Evolutionary conservation across 1,140 invertebrate genomes (phyloP).

Genomic region (Euwallacea fornicatus): DNA sequence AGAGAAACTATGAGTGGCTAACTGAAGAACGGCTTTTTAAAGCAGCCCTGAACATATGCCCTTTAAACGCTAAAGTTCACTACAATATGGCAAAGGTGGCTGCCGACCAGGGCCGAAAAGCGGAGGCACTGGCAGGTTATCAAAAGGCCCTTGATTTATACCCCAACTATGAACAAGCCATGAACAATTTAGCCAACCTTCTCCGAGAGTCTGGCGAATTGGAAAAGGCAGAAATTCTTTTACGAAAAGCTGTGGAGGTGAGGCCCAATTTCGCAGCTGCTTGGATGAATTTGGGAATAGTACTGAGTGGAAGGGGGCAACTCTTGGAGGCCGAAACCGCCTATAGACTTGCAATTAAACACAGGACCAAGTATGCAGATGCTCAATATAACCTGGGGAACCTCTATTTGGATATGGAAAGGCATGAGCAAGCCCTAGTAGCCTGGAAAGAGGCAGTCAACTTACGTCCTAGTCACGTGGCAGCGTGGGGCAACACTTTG

Average conservation of each 20-base stretch:
- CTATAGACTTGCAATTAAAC: conserved; percentile 75
- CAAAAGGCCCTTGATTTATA: conserved; percentile 61
- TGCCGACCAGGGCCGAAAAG: conserved; percentile 70
- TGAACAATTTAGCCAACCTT: conserved; percentile 96
- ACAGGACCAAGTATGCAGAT: conserved; percentile 83
- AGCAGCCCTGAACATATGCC: conserved; percentile 75
- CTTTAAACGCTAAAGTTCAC: conserved; percentile 92
- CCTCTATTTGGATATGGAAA: conserved; percentile 65
- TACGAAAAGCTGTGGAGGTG: conserved; percentile 68
- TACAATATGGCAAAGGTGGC: conserved; percentile 92
- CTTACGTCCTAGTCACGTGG: conserved; percentile 74
- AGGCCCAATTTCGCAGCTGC: conserved; percentile 89
- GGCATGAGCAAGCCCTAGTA: conserved; percentile 58
- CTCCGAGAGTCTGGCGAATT: conserved; percentile 76
- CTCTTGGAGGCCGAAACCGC: conserved; percentile 73
- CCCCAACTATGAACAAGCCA: conserved; percentile 92
- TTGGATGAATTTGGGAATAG: conserved; percentile 98
- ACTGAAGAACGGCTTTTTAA: conserved; percentile 72
- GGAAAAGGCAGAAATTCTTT: conserved; percentile 73
- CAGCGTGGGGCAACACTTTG: conserved; percentile 91
- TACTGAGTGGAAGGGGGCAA: conserved; percentile 74
- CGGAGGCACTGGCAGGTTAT: conserved; percentile 77
- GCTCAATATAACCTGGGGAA: conserved; percentile 95
- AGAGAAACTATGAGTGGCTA: conserved; percentile 78
- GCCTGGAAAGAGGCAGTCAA: conserved; percentile 81